phyloP scores from a whole-genome alignment of 2,113 vertebrate genomes.

The Thunnus thynnus region DNA sequence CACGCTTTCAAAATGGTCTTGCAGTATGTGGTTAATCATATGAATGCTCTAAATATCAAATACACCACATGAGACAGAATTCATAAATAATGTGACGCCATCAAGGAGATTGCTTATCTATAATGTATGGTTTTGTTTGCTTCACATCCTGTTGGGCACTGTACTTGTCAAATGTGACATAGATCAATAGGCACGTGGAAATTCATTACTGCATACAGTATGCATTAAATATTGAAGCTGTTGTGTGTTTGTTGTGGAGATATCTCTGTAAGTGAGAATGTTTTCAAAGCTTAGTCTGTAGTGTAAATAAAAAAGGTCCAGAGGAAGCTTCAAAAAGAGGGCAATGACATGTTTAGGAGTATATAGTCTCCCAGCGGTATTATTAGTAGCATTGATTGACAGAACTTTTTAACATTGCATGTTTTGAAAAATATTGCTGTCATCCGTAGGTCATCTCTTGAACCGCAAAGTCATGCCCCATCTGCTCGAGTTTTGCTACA shows the following conservation, averaged over 20 bases:
- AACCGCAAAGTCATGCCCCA: too few species aligned
- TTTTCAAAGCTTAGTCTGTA: constrained; percentile 17
- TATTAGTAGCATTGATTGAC: neutral
- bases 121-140: constrained; percentile 71
- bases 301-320: constrained; percentile 23
- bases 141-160: constrained; percentile 31
- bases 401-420: constrained; percentile 2
- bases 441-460: too few species aligned
- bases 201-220: constrained; percentile 39
- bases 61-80: constrained; percentile 20
- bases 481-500: neutral
- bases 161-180: constrained; percentile 42
- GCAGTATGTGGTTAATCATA: constrained; percentile 45
- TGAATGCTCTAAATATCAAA: constrained; percentile 58
- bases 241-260: constrained; percentile 28
- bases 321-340: constrained; percentile 6
- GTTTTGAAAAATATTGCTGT: neutral
- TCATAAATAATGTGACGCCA: constrained; percentile 65
- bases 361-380: too few species aligned
- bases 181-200: constrained; percentile 54
- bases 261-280: constrained; percentile 13
- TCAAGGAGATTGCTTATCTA: constrained; percentile 68
- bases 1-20: constrained; percentile 37
- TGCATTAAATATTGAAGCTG: constrained; percentile 62
- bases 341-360: constrained; percentile 10